Base-by-base conservation (phyloP, 2,797 vertebrate species). In the Ciconia nigra region DNA sequence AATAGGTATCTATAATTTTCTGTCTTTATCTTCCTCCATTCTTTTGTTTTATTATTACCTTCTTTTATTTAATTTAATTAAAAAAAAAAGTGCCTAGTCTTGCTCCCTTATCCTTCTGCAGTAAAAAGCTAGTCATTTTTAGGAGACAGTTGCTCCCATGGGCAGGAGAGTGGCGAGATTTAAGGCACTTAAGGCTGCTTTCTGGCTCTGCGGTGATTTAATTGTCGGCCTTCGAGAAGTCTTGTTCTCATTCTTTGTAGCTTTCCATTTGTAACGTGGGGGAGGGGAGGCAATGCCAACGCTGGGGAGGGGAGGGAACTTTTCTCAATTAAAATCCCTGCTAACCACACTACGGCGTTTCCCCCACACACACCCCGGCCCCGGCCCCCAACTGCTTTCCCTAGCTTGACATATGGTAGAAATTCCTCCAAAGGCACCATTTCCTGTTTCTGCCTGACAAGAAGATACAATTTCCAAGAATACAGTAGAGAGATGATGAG, bases 371-470 rank as follows among this genome's bases (percentile, higher is more conserved):
- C 37, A 16, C 71, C 1, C 88, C 5, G 0, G 54, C 69, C 93
- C 83, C 0, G 37, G 90, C 91, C 91, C 65, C 91, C 1, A 5
- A 65, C 91, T 91, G 91, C 89, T 90, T 86, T 91, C 55, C 42
- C 55, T 62, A 31, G 84, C 69, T 69, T 90, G 83, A 96, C 97
- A 97, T 95, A 95, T 94, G 95, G 95, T 95, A 89, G 81, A 89
- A 96, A 97, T 96, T 96, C 93, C 71, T 96, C 87, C 73, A 52
- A 93, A 96, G 89, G 84, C 93, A 88, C 57, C 9, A 0, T 92
- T 97, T 97, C 97, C 95, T 97, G 84, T 95, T 95, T 93, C 95
- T 95, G 92, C 90, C 92, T 93, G 89, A 97, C 93, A 93, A 87
- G 67, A 65, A 89, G 93, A 93, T 89, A 77, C 69, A 94, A 83